Conservation (phyloP, 2,888 invertebrate species). For the Tenthredo mesomela region DNA sequence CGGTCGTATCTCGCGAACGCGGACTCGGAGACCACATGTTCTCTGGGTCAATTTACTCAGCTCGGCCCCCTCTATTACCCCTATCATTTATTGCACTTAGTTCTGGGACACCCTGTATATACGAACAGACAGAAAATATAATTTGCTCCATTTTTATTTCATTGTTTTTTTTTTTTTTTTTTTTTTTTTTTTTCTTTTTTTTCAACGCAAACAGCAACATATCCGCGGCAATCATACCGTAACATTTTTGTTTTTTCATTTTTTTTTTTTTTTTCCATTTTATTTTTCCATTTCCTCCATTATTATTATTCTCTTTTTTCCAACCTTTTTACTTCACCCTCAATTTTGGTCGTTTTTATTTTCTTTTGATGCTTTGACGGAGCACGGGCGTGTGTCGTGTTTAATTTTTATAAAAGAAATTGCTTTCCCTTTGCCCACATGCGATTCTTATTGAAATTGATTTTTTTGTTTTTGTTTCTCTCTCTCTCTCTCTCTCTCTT, state of each 20-base stretch:
- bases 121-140: background rate
- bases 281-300: background rate
- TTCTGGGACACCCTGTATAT: no score
- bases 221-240: background rate
- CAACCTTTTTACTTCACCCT: slow-evolving; percentile 9
- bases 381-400: background rate
- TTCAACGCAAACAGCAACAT: background rate
- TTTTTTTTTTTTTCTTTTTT: background rate
- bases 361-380: slow-evolving; percentile 24
- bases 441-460: background rate
- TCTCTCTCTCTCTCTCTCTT: background rate
- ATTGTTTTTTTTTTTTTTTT: background rate
- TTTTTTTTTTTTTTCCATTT: background rate
- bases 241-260: background rate
- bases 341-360: slow-evolving; percentile 33
- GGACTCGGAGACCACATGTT: no score
- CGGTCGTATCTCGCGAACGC: no score
- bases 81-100: no score
- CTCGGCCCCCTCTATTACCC: no score
- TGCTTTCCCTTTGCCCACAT: background rate
- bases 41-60: no score
- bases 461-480: background rate
- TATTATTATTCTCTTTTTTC: slow-evolving; percentile 16
- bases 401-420: slow-evolving; percentile 29
- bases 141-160: background rate